A percentile compares a stretch with the other conserved stretches of the same genome.
Evolutionary conservation across 2,797 vertebrate species (phyloP).

Genomic region (Hemibagrus guttatus): DNA sequence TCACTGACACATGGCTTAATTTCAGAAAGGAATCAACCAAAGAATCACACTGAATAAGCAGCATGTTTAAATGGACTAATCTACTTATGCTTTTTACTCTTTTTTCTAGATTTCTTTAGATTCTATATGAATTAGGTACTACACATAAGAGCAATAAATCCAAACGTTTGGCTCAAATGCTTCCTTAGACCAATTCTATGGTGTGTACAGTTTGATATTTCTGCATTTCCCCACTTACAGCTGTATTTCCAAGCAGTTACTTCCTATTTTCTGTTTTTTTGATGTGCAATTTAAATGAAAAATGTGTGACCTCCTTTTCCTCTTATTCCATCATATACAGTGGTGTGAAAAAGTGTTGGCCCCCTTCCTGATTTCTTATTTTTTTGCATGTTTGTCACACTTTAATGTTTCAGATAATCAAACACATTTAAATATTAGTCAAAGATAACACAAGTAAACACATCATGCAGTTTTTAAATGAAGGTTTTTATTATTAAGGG

Average conservation of each 20-base stretch:
- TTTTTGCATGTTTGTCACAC: too few species aligned
- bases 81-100: too few species aligned
- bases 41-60: slow-evolving; percentile 21
- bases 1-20: slow-evolving; percentile 10
- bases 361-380: too few species aligned
- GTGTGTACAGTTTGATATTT: neutral
- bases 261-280: neutral
- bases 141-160: neutral
- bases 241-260: neutral
- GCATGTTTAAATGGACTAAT: slow-evolving; percentile 7
- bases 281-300: neutral
- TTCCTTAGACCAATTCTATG: neutral
- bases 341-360: too few species aligned
- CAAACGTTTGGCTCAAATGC: neutral
- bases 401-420: too few species aligned
- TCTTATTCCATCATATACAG: neutral
- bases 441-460: too few species aligned
- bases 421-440: too few species aligned
- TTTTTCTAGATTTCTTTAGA: neutral
- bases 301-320: neutral
- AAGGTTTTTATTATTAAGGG: too few species aligned
- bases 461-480: too few species aligned
- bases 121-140: neutral
- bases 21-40: slow-evolving; percentile 1
- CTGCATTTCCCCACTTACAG: neutral